These are phyloP conservation scores for Microchrysa polita DNA, from an alignment of 2,888 invertebrate species.

Conservation along the genomic window DNA sequence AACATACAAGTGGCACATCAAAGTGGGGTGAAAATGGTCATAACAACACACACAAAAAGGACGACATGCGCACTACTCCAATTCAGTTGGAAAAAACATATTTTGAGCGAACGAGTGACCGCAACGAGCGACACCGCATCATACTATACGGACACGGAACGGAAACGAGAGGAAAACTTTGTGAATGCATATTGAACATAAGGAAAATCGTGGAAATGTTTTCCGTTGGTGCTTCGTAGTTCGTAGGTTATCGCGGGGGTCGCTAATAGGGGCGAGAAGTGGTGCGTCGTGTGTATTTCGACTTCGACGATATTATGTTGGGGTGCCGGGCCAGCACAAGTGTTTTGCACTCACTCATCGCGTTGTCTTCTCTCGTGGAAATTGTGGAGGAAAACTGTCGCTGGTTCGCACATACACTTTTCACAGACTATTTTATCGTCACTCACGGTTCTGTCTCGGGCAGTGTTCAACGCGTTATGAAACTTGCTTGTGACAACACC, in stretches of 20 bases:
- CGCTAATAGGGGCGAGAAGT: not conserved
- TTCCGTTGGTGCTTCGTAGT: not conserved
- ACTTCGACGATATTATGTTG: too few relatives aligned
- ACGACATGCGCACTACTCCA: slow-evolving; percentile 22
- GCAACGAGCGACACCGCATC: not conserved
- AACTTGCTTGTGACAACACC: not conserved
- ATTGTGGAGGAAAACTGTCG: slow-evolving; percentile 2
- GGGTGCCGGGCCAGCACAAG: not conserved
- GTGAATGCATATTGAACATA: slow-evolving; percentile 18
- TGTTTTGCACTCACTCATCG: slow-evolving; percentile 18
- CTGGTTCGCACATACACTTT: slow-evolving; percentile 29
- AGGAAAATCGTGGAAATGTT: slow-evolving; percentile 29
- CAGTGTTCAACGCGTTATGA: slow-evolving; percentile 7
- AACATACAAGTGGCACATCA: slow-evolving; percentile 26
- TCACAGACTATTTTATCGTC: slow-evolving; percentile 17
- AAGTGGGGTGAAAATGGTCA: slow-evolving; percentile 32
- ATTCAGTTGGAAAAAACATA: not conserved
- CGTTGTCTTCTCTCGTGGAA: slow-evolving; percentile 36
- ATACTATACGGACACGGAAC: too few relatives aligned
- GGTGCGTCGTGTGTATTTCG: not conserved
- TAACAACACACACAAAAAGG: not conserved
- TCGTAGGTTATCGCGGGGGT: not conserved
- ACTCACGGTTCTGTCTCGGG: slow-evolving; percentile 18
- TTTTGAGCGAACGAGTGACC: not conserved
- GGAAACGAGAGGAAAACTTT: slow-evolving; percentile 18